Percentiles rank a stretch among this genome's conserved stretches.
Evolutionary conservation across 2,113 vertebrate species (phyloP).

Genomic region (Toxostoma redivivum): DNA sequence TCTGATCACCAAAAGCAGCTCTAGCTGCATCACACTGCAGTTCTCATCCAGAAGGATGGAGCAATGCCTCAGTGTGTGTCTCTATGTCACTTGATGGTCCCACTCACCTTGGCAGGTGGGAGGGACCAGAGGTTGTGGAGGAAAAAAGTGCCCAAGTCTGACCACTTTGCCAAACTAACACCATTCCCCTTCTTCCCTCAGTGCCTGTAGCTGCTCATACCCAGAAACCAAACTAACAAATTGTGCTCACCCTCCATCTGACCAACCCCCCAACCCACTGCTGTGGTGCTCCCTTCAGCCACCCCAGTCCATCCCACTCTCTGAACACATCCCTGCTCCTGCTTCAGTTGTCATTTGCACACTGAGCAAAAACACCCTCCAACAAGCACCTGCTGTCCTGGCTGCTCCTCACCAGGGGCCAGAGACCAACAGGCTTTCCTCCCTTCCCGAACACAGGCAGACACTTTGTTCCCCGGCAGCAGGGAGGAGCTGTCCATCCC

Average conservation of each 20-base stretch:
- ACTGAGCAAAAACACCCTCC: neutral
- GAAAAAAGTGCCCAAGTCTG: neutral
- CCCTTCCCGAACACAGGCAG: neutral
- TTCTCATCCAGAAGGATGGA: neutral
- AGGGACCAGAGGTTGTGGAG: neutral
- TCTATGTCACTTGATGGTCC: neutral
- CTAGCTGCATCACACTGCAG: neutral
- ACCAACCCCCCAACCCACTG: neutral
- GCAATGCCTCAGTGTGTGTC: neutral
- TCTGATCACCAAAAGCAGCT: neutral
- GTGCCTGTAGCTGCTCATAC: neutral
- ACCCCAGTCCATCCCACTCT: neutral
- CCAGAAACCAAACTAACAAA: neutral
- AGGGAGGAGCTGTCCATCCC: neutral
- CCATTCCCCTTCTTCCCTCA: neutral
- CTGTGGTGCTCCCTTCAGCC: neutral
- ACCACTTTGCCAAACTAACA: neutral
- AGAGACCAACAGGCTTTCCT: neutral
- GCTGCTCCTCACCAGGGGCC: fast-evolving
- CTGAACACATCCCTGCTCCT: neutral
- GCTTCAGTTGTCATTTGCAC: neutral
- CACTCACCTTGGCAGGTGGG: neutral
- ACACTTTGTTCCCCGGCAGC: neutral
- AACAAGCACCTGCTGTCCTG: neutral
- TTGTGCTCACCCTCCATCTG: fast-evolving